phyloP scores from a whole-genome alignment of 2,888 invertebrate genomes.

The Tetheella fluctuosa region DNA sequence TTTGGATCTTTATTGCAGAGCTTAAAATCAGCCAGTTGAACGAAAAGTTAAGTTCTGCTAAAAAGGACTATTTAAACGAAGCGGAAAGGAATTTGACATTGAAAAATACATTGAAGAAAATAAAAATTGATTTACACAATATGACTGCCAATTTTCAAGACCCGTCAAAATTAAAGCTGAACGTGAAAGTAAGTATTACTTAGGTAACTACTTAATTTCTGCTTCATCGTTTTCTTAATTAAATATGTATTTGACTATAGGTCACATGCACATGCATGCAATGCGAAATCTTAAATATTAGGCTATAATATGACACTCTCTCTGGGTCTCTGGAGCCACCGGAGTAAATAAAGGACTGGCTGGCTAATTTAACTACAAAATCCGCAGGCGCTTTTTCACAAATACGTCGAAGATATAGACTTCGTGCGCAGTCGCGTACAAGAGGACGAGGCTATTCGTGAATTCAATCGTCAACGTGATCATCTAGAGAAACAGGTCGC shows the following conservation, averaged over 20 bases:
- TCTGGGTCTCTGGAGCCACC: too few relatives aligned
- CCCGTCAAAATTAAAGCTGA: conserved; percentile 85
- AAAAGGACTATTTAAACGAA: conserved; percentile 88
- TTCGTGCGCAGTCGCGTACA: conserved; percentile 87
- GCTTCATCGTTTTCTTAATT: too few relatives aligned
- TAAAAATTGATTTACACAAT: conserved; percentile 92
- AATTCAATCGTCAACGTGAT: conserved; percentile 91
- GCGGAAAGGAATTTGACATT: conserved; percentile 84
- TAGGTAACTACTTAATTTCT: background rate
- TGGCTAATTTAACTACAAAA: too few relatives aligned
- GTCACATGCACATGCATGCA: too few relatives aligned
- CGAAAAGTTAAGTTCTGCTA: conserved; percentile 90
- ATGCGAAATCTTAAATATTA: too few relatives aligned
- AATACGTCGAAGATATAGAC: conserved; percentile 88
- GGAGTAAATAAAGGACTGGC: too few relatives aligned
- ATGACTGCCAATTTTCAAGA: conserved; percentile 92
- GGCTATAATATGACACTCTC: too few relatives aligned
- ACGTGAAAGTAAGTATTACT: conserved; percentile 77
- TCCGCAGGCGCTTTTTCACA: conserved; percentile 85
- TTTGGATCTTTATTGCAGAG: conserved; percentile 73
- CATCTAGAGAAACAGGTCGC: conserved; percentile 88
- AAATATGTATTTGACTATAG: too few relatives aligned
- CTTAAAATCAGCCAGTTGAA: conserved; percentile 89
- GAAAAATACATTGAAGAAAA: conserved; percentile 87
- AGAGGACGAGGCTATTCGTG: conserved; percentile 89